Evolutionary conservation across 1,140 invertebrate species (phyloP).

Genomic region (Trichonephila clavata): DNA sequence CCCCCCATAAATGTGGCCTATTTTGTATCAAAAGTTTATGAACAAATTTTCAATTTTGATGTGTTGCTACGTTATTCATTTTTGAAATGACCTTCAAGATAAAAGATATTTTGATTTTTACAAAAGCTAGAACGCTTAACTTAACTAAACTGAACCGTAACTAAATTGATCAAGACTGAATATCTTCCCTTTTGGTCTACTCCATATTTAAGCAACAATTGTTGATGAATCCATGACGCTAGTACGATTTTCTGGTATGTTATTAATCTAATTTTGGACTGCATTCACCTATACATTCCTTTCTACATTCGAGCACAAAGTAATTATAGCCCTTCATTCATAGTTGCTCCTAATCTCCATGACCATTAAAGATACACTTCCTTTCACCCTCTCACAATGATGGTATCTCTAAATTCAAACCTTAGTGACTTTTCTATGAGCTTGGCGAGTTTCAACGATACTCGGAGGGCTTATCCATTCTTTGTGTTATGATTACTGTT

Average conservation of each 20-base stretch:
- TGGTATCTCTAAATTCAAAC: constrained; percentile 6
- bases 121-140: too few relatives aligned
- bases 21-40: too few relatives aligned
- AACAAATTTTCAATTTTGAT: too few relatives aligned
- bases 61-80: too few relatives aligned
- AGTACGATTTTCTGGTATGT: neutral
- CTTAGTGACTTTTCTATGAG: neutral
- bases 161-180: too few relatives aligned
- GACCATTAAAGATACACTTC: constrained; percentile 10
- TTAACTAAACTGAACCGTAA: too few relatives aligned
- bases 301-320: neutral
- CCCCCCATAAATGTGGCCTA: too few relatives aligned
- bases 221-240: neutral
- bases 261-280: neutral
- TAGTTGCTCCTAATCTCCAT: neutral
- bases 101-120: too few relatives aligned
- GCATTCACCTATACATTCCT: neutral
- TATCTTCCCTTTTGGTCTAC: too few relatives aligned
- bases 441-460: neutral
- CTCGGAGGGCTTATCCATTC: constrained; percentile 5
- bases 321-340: neutral
- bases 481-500: constrained; percentile 24
- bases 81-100: too few relatives aligned
- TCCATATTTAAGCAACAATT: too few relatives aligned
- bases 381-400: neutral